Base-by-base conservation (phyloP, 2,888 invertebrate genomes). In the Strigamia crassipes region DNA sequence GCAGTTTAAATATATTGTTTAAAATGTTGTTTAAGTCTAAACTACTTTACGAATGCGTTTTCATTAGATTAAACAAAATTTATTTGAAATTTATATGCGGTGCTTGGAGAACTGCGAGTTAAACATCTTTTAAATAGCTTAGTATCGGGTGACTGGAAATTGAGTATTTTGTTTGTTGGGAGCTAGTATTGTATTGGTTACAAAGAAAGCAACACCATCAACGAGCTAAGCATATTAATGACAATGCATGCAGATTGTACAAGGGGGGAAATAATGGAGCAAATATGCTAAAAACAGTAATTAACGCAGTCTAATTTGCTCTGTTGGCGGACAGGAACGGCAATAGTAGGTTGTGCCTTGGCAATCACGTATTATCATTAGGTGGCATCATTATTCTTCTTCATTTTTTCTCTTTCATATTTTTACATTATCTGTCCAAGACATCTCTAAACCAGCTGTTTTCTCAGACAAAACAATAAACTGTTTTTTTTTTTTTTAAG, bases 201-300 rank as follows among this genome's bases (percentile, higher is more conserved):
- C 6, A 66, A 3, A 23, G 61, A 66, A 73, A 27, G 27, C 10
- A 73, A 73, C 13, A 31, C 27, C 27, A 31, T 31, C 73, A 73
- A n/a, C 31, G 27, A 27, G 73, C 73, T 15, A 73, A 73, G 73
- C 73, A 73, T 31, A 73, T 31, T 73, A 73, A 73, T 73, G 12
- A 13, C 73, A 73, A 27, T 18, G 56, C 27, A 27, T 73, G 73
- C 73, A 73, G 27, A 27, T 31, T 73, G 31, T 31, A 31, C 6
- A 31, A 12, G 23, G 27, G 38, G 73, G 27, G 31, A 73, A 73
- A 73, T 73, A 73, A 73, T 73, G 73, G 73, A 73, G 73, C 73
- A 73, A 73, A 73, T 73, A 73, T 73, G 73, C 73, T 73, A 73
- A 73, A 73, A 73, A 73, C 73, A 73, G 73, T 73, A 73, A 73